A percentile compares a stretch with the other conserved stretches of the same genome.
Conservation (phyloP, 2,888 invertebrate species). For the Drosophila picticornis region DNA sequence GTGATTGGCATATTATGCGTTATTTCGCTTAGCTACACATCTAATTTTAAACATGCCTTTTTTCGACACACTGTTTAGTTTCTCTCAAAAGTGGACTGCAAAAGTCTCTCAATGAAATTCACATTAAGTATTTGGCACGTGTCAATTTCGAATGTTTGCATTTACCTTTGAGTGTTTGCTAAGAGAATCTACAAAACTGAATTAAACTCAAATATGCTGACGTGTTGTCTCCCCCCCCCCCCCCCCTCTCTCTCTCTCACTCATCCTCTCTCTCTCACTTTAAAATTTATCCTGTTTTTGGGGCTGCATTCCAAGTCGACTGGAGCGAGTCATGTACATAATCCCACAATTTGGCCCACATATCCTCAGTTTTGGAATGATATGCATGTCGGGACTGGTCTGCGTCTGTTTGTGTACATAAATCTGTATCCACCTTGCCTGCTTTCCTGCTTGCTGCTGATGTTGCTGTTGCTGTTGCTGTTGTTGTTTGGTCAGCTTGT, state of each 20-base stretch:
- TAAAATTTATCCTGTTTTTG: slow-evolving; percentile 2
- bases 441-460: background rate
- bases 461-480: background rate
- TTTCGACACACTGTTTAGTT: background rate
- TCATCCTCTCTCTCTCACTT: background rate
- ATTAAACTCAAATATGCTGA: slow-evolving; percentile 27
- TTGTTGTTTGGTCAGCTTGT: slow-evolving; percentile 33
- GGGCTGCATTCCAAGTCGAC: background rate
- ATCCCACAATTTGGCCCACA: slow-evolving; percentile 10
- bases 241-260: background rate
- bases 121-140: slow-evolving; percentile 42
- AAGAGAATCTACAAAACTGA: slow-evolving; percentile 14
- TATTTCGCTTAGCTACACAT: background rate
- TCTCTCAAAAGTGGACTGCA: background rate
- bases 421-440: slow-evolving; percentile 15
- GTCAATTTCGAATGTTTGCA: slow-evolving; percentile 41
- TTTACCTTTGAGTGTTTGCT: slow-evolving; percentile 24
- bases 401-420: background rate
- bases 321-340: slow-evolving; percentile 11
- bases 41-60: background rate
- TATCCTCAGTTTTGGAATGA: slow-evolving; percentile 14
- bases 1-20: background rate
- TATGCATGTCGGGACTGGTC: slow-evolving; percentile 8
- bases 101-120: slow-evolving; percentile 2
- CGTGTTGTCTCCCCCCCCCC: slow-evolving; percentile 2